Percentiles rank a stretch among this genome's conserved stretches.
phyloP scores from a whole-genome alignment of 2,797 vertebrate genomes.

The Atherinosoma microstoma region DNA sequence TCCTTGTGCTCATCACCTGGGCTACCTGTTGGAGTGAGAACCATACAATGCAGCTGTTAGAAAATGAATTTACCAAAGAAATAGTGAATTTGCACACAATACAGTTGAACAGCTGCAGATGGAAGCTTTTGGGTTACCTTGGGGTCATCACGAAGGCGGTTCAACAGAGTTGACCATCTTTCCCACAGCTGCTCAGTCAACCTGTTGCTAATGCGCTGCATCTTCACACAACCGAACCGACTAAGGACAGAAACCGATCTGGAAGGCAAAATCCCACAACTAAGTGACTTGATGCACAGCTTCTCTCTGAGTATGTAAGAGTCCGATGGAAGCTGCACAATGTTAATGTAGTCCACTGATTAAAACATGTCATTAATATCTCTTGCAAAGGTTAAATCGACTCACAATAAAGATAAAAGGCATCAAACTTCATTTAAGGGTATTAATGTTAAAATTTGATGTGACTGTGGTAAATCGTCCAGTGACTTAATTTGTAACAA shows the following conservation, averaged over 20 bases:
- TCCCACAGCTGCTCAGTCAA: constrained; percentile 42
- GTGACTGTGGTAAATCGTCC: too few species aligned
- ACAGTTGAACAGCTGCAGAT: background rate
- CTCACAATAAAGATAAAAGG: too few species aligned
- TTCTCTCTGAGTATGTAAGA: too few species aligned
- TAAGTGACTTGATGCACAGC: background rate
- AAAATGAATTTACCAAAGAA: background rate
- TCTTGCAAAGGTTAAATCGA: background rate
- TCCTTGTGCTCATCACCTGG: constrained; percentile 49
- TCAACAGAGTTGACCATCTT: constrained; percentile 27
- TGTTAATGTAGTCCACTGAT: background rate
- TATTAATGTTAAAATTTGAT: too few species aligned
- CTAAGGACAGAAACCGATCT: background rate
- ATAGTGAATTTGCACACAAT: background rate
- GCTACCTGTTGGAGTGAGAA: constrained; percentile 39
- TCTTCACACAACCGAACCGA: constrained; percentile 27
- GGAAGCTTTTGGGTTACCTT: constrained; percentile 36
- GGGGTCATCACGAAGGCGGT: constrained; percentile 48
- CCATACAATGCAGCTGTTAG: background rate
- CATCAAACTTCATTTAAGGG: too few species aligned
- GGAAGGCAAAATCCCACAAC: background rate
- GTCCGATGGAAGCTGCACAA: too few species aligned
- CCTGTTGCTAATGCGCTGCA: constrained; percentile 32
- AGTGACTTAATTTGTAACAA: too few species aligned
- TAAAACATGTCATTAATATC: background rate